Evolutionary conservation across 1,140 invertebrate genomes (phyloP).

Genomic region (Cydia splendana): DNA sequence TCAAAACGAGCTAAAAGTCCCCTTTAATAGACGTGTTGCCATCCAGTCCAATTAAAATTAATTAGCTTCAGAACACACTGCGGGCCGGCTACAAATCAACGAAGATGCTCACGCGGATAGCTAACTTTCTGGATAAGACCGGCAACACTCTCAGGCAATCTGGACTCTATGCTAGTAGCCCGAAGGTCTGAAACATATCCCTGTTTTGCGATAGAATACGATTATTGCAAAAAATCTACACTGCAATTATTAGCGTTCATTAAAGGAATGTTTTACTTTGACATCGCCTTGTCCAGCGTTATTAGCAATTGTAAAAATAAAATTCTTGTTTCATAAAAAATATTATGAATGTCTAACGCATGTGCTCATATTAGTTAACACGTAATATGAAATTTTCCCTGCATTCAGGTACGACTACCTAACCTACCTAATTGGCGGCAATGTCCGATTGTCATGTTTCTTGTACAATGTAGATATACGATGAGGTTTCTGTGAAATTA

Average conservation of each 20-base stretch:
- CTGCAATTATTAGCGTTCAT: constrained; percentile 5
- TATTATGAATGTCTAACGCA: background rate
- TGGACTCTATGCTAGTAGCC: background rate
- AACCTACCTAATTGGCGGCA: background rate
- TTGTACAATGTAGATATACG: background rate
- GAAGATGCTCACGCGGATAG: constrained; percentile 72
- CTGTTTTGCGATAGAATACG: background rate
- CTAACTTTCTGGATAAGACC: constrained; percentile 59
- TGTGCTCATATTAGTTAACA: background rate
- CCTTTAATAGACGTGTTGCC: constrained; percentile 71
- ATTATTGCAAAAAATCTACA: constrained; percentile 15
- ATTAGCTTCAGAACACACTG: constrained; percentile 74
- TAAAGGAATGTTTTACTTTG: constrained; percentile 1
- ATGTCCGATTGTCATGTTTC: background rate
- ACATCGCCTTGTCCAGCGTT: background rate
- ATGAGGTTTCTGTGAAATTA: constrained; percentile 12
- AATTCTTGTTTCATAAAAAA: background rate
- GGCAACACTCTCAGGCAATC: background rate
- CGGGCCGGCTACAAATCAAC: constrained; percentile 73
- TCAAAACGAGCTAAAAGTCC: constrained; percentile 56
- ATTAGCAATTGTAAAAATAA: background rate
- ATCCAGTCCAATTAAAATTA: constrained; percentile 78
- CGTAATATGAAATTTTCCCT: background rate
- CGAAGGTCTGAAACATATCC: background rate
- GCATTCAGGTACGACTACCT: background rate